Base-by-base conservation (phyloP, 2,113 vertebrate genomes). In the Setophaga kirtlandii region DNA sequence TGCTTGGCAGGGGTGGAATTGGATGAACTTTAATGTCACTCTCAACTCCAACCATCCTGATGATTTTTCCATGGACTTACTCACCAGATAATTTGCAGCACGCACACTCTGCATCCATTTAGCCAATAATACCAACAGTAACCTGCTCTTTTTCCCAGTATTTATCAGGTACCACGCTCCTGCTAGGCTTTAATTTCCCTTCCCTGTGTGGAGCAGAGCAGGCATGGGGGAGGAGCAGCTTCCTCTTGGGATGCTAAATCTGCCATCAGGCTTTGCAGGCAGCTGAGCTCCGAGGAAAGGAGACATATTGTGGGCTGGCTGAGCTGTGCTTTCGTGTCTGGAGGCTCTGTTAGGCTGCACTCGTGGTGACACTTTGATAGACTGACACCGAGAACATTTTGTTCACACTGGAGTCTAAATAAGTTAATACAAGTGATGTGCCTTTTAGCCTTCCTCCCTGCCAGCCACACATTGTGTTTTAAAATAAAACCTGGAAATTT, bases 361-460 rank as follows among this genome's bases (percentile, higher is more conserved):
- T 88, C 11, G 1, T 41, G 82, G 71, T 95, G 93, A 78, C 93
- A 67, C 93, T 90, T 83, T 89, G 95, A 90, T 81, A 83, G 90
- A 93, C 62, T 94, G 94, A 81, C 81, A 87, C 42, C 3, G 52
- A 71, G 79, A 89, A 92, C 89, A 53, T 91, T 83, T 55, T 94
- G 81, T 93, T 83, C 24, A 59, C 86, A 65, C 70, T 53, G 53
- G 42, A 85, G 76, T 47, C 87, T 85, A 80, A 94, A 68, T 52
- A 50, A 95, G 83, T 80, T 90, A 74, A 78, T 55, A 25, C 62
- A 67, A 79, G 91, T 5, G 44, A 79, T 52, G 82, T 60, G 83
- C 63, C 70, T 86, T 77, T 87, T 67, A 39, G 77, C 69, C 49
- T 44, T 19, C 52, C 56, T 14, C 64, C 46, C 74, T 88, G 49